Percentiles rank a stretch among this genome's conserved stretches.
phyloP scores from a whole-genome alignment of 2,888 invertebrate species.

The Geophilus truncorum region DNA sequence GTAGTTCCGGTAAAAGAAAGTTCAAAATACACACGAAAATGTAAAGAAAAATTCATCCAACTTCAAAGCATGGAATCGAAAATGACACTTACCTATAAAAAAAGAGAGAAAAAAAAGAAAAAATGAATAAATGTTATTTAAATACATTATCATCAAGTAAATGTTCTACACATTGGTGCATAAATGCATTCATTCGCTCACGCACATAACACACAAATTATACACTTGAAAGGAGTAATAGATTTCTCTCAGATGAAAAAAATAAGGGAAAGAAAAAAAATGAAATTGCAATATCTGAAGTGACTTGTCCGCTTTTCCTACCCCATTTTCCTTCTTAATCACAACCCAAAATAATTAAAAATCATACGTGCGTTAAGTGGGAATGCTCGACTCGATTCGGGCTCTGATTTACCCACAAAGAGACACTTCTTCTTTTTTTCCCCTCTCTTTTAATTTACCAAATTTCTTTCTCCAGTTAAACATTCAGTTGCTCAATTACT shows the following conservation, averaged over 20 bases:
- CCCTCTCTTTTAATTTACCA: neutral
- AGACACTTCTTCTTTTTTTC: neutral
- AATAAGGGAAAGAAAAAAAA: neutral
- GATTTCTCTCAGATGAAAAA: neutral
- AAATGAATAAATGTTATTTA: neutral
- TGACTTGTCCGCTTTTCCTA: neutral
- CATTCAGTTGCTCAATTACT: no score
- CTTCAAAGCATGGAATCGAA: neutral
- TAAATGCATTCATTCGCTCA: neutral
- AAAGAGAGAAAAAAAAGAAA: neutral
- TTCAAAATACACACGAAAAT: neutral
- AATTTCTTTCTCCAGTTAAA: no score
- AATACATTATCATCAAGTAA: neutral
- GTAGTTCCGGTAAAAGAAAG: neutral
- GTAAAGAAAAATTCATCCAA: neutral
- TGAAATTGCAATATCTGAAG: neutral
- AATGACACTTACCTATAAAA: neutral
- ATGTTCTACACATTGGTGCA: neutral
- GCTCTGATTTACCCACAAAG: neutral
- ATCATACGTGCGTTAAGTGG: neutral
- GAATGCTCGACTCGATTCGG: neutral
- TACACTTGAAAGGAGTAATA: neutral
- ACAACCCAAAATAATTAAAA: neutral
- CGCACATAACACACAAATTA: neutral
- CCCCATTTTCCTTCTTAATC: neutral